Evolutionary conservation across 2,797 vertebrate species (phyloP), one percentile per base, ranked within the genome.

Genomic region (Melanotaenia maccullochi): DNA sequence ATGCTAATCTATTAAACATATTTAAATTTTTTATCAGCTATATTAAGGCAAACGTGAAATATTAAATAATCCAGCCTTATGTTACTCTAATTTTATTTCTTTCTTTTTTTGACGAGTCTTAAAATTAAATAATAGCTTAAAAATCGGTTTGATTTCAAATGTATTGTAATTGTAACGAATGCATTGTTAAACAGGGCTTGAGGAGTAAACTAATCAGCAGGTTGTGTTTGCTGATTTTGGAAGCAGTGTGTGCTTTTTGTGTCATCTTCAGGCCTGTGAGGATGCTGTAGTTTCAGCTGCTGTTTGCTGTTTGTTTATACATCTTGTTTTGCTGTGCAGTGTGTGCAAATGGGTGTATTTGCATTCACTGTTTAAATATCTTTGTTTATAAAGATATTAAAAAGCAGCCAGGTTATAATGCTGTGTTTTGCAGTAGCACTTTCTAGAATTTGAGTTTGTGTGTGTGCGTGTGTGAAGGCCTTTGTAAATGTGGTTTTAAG

Each of bases 181-280:
- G 32, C 51, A 49, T 36, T 44, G 58, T 58, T 44, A 12, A 65
- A 25, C 33, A n/a, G 30, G 7, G 49, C 30, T 56, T 18, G 12
- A 64, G 30, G 13, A 68, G 33, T 49, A 20, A 82, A 60, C 12
- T 54, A 65, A 28, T 73, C 36, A 60, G 0, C 14, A 67, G 13
- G 44, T 83, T 79, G 60, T 51, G 59, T 83, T 70, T 44, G 52
- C 36, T 70, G 14, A 64, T 67, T 75, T 54, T 72, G 28, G 65
- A 75, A 79, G 71, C 55, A 81, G 47, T 75, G 57, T 78, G 64
- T 68, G 66, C 71, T 56, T 72, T 75, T 20, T 64, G 47, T 49
- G 33, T 64, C 64, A 60, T 61, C 65, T 74, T 78, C 65, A 84
- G 87, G 84, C 86, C 86, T 87, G 61, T 82, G 76, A 59, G 36